These are phyloP conservation scores for Megaceryle torquata DNA, from an alignment of 2,113 vertebrate species.

Conservation along the genomic window DNA sequence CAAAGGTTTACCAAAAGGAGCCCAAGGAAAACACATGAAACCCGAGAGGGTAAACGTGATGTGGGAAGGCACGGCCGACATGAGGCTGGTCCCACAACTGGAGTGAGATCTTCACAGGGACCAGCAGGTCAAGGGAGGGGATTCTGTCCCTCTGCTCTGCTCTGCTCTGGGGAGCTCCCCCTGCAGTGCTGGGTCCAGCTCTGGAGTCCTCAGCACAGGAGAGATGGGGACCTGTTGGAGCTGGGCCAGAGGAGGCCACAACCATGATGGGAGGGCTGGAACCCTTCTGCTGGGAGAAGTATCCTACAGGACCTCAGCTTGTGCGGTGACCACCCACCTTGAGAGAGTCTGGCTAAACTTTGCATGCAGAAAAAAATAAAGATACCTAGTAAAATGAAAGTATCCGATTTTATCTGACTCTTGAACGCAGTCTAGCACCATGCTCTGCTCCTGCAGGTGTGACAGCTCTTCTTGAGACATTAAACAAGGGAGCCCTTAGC, in stretches of 20 bases:
- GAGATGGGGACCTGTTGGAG: no score
- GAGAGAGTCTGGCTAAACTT: background rate
- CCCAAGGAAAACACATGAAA: conserved; percentile 42
- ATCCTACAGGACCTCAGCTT: background rate
- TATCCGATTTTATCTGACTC: background rate
- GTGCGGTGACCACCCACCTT: background rate
- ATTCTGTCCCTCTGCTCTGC: background rate
- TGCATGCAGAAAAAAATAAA: background rate
- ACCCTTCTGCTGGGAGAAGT: no score
- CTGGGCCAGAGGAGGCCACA: no score
- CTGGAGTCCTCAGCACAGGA: background rate
- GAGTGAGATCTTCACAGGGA: background rate
- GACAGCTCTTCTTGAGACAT: background rate
- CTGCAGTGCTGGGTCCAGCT: background rate
- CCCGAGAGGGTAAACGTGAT: conserved; percentile 15
- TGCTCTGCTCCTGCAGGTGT: background rate
- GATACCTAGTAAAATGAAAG: background rate
- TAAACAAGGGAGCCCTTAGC: background rate
- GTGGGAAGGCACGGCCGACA: rapidly evolving
- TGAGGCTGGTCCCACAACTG: background rate
- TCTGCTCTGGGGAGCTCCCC: background rate
- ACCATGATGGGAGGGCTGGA: no score
- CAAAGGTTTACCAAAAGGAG: conserved; percentile 51
- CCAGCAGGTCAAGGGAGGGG: background rate
- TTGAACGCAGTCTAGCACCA: background rate